phyloP scores from a whole-genome alignment of 1,140 invertebrate species.

The Leptinotarsa defecta region DNA sequence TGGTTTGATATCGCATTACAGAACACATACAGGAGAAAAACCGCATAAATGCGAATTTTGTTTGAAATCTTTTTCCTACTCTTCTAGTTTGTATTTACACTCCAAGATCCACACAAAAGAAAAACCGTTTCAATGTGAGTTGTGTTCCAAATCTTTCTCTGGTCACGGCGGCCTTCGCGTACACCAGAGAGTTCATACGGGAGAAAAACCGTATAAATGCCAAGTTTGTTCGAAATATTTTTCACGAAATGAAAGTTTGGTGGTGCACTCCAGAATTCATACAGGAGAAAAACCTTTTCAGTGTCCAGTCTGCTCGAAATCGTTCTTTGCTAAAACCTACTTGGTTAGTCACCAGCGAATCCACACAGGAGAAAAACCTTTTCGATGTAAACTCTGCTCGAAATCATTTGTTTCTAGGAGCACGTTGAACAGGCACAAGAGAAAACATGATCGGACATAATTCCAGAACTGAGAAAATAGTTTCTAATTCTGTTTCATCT shows the following conservation, averaged over 20 bases:
- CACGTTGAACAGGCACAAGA: neutral
- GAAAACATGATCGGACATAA: neutral
- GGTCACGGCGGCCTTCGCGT: neutral
- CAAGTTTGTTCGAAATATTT: constrained; percentile 35
- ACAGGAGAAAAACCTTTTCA: neutral
- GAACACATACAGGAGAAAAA: neutral
- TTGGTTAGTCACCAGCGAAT: neutral
- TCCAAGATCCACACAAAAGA: neutral
- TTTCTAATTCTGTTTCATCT: too few relatives aligned
- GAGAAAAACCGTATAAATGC: neutral
- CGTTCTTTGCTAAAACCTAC: neutral
- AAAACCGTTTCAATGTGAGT: neutral
- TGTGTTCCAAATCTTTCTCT: neutral
- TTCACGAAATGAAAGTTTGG: neutral
- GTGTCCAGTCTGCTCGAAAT: neutral
- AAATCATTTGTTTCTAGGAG: neutral
- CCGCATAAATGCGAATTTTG: neutral
- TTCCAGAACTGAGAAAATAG: too few relatives aligned
- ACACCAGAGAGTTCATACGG: constrained; percentile 17
- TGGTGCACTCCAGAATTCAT: neutral
- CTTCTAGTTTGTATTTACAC: neutral
- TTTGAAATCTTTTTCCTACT: neutral
- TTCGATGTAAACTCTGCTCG: neutral
- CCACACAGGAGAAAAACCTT: constrained; percentile 7
- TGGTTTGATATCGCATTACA: neutral